Conservation (phyloP, 35 echinoderm and acorn worm species). For the Patiria miniata region DNA sequence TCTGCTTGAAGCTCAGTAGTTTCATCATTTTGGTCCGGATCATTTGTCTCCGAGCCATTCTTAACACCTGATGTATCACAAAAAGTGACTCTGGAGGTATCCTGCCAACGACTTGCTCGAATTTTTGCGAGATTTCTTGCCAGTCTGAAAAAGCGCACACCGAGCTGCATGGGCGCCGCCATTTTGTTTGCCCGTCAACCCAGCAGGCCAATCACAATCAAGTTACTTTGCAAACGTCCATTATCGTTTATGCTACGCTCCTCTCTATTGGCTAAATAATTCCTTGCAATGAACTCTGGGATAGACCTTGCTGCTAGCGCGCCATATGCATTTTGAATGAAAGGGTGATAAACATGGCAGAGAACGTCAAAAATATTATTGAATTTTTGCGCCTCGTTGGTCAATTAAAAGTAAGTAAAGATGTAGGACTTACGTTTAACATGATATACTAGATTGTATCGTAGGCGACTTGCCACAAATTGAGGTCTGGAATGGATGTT, state of each 20-base stretch:
- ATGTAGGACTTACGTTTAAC: too few species aligned
- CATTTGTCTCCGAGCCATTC: neutral
- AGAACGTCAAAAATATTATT: slow-evolving; percentile 24
- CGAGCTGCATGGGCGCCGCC: slow-evolving; percentile 53
- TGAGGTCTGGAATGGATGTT: too few species aligned
- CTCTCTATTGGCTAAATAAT: neutral
- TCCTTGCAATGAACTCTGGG: neutral
- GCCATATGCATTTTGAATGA: neutral
- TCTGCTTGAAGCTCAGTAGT: neutral
- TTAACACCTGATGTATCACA: neutral
- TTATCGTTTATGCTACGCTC: too few species aligned
- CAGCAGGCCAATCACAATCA: slow-evolving; percentile 10
- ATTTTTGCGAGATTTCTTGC: neutral
- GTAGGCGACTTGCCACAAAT: too few species aligned
- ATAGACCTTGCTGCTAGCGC: neutral
- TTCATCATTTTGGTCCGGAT: neutral
- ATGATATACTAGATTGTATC: too few species aligned
- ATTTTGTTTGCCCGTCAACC: slow-evolving; percentile 30
- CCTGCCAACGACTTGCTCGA: neutral
- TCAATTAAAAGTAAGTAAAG: slow-evolving; percentile 53
- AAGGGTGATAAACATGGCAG: neutral
- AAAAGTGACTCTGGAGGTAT: neutral
- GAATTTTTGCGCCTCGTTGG: slow-evolving; percentile 64
- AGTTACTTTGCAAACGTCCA: neutral
- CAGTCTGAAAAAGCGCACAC: neutral